Evolutionary conservation across 1,140 invertebrate genomes (phyloP), one percentile per base, ranked within the genome.

Genomic region (Colletes gigas): DNA sequence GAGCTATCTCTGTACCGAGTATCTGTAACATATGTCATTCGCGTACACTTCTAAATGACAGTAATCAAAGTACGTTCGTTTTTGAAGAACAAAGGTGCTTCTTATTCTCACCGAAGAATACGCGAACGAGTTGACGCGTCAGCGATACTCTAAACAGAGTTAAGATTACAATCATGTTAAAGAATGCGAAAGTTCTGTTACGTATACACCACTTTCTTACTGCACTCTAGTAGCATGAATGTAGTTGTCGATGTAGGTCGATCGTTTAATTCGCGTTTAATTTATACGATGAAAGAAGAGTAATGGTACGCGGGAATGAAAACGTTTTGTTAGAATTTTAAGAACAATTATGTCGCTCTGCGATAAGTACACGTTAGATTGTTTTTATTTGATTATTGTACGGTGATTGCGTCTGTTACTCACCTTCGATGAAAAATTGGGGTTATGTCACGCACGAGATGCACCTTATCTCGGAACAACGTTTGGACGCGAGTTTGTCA

Each of bases 381-480:
- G 4, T 21, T 8, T 12, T 30, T 10, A n/a, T 65, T 54, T 9
- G 52, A 50, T 3, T 17, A 4, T 4, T 8, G 10, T 30, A 65
- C 10, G 14, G 8, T 47, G 9, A 73, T 17, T 2, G 10, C 15
- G 15, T 57, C 4, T 63, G 5, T n/a, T 12, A 52, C 83, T 78
- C 21, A 88, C 86, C 83, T 88, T 75, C 66, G 21, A 17, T 60
- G 41, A 63, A 67, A 59, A 9, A 0, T 44, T 39, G 55, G 87
- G 86, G 86, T 88, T 88, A 88, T 85, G 70, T 84, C 63, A 83
- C 73, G 78, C 73, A 8, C 21, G 8, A 44, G 55, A 73, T 57
- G 14, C 21, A n/a, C 50, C 8, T 7, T 47, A 14, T 50, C n/a
- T 8, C 17, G 12, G 17, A 41, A 73, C 6, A 19, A 66, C 50